Base-by-base conservation (phyloP, 2,888 invertebrate genomes). In the Axea sp. region DNA sequence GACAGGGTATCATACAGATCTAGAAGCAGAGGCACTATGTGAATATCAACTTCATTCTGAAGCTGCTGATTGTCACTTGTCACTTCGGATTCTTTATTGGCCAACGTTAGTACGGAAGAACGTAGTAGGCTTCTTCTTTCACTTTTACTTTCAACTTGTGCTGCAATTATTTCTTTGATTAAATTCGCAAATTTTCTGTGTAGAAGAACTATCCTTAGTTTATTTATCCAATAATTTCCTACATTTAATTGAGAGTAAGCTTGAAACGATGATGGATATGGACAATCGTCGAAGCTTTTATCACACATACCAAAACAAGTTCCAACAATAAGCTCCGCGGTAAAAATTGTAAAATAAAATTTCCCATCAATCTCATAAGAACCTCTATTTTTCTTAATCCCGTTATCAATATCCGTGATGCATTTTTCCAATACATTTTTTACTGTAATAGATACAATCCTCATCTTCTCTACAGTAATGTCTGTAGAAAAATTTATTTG, bases 1-100 rank as follows among this genome's bases (percentile, higher is more conserved):
- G 89, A 89, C 0, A 89, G 89, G 0, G 90, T 90, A 77, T 90
- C 90, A 75, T 88, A 89, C 0, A 90, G 90, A 11, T 90, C 90
- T 0, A 89, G 65, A 76, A 90, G 90, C 75, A 91, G 89, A 0
- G 90, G 87, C 0, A 89, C 80, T 1, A 89, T 86, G 60, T 90
- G 89, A 0, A 89, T 83, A 0, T 84, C 76, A 73, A 90, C 81
- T 3, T 12, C 24, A 5, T 3, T 1, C 6, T 11, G 0, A 0
- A 47, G 8, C 4, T 33, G 1, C 2, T 15, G 14, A 3, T 19
- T 1, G 1, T 43, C 6, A 3, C 3, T 14, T 5, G 0, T 5
- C 3, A 1, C 43, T 74, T 57, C 0, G n/a, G n/a, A n/a, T n/a
- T n/a, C n/a, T n/a, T n/a, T n/a, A n/a, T n/a, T n/a, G n/a, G n/a